Evolutionary conservation across 64 coral and sea anemone genomes (phyloP), one percentile per base, ranked within the genome.

Genomic region (Anthopleura sola): DNA sequence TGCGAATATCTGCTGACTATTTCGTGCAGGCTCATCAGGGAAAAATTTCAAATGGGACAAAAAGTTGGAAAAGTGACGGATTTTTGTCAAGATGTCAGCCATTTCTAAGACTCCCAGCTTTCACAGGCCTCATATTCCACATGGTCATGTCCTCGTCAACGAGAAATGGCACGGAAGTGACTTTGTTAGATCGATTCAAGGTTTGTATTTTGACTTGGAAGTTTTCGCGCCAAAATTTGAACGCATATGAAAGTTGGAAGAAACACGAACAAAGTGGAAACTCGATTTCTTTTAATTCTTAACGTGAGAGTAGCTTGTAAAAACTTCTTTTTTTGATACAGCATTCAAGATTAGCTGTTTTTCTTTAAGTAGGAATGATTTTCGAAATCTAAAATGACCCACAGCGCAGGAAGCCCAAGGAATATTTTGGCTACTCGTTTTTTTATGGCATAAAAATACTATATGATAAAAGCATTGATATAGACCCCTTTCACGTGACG

Each of bases 91-190:
- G 7, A 92, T 92, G 90, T 78, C 90, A 57, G 78, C 26, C 0
- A 60, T 55, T 86, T 81, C 92, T 29, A 69, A 89, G 66, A 83
- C 75, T 14, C 78, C 86, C 1, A 68, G 75, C 15, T 86, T 94
- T 81, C 87, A 92, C 37, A 86, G 83, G 39, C 92, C 92, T 75
- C 75, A 85, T 64, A 91, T 98, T 71, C 92, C 90, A 13, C 89
- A 92, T 32, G 96, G 96, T 33, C 92, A 98, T 51, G 89, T 98
- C 69, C 64, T 94, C 20, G 89, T 98, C 11, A 91, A 92, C 36
- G 92, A 98, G 26, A 98, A 89, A 87, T 98, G 89, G 48, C 96
- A 92, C 37, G 92, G 90, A 55, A 92, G 92, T 80, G 86, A 82
- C 29, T 49, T 94, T 79, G 92, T 91, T 5, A 98, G 90, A 58